Evolutionary conservation across 2,113 vertebrate genomes (phyloP).

Genomic region (Puntigrus tetrazona): DNA sequence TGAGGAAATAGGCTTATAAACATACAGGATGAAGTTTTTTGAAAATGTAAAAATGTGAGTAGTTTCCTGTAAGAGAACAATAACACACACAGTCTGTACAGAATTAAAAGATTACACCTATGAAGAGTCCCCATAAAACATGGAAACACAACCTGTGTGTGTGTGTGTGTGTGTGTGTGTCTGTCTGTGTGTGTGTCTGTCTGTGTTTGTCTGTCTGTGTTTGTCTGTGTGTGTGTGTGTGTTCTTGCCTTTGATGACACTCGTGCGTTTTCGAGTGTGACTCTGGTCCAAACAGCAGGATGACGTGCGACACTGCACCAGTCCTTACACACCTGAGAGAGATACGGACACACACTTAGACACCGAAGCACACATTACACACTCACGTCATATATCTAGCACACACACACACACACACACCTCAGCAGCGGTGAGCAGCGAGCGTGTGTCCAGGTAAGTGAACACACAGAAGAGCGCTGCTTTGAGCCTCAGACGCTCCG

Average conservation of each 20-base stretch:
- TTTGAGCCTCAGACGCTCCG: constrained; percentile 82
- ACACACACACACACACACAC: constrained; percentile 71
- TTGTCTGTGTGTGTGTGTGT: neutral
- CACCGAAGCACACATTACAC: neutral
- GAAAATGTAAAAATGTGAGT: no score
- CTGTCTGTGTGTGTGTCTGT: neutral
- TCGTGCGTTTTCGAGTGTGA: constrained; percentile 84
- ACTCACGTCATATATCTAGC: neutral
- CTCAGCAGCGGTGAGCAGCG: constrained; percentile 82
- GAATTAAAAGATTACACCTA: no score
- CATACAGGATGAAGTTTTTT: no score
- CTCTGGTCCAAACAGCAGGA: constrained; percentile 86
- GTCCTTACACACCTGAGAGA: constrained; percentile 80
- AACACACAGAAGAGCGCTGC: constrained; percentile 90
- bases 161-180: neutral
- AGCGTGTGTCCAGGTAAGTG: constrained; percentile 87
- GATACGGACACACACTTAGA: constrained; percentile 72
- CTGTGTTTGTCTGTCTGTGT: neutral
- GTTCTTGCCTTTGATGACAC: constrained; percentile 70
- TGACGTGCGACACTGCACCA: constrained; percentile 90
- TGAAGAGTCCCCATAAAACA: no score
- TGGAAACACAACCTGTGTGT: no score
- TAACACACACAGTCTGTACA: no score
- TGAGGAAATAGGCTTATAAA: no score
- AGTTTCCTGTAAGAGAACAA: no score